These are phyloP conservation scores for Numenius arquata DNA, from an alignment of 2,113 vertebrate genomes.

Conservation along the genomic window DNA sequence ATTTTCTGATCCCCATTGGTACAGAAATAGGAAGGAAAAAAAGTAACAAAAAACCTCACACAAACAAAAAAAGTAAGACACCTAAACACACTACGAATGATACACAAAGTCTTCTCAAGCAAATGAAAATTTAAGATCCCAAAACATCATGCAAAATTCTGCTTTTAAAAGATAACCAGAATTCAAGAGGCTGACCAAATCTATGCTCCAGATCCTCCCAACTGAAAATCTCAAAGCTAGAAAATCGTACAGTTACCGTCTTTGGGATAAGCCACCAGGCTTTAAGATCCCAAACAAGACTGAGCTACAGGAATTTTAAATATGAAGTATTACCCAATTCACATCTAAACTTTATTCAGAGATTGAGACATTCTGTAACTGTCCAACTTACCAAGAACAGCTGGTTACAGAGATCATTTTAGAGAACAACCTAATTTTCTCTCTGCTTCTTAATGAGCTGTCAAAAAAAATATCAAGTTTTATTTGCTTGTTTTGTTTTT, in stretches of 20 bases:
- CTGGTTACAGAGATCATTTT: not conserved
- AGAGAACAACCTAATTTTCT: not conserved
- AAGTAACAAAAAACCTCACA: rapidly evolving
- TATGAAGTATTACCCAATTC: not conserved
- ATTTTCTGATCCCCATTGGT: not conserved
- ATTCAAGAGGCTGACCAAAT: not conserved
- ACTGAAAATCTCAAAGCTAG: not conserved
- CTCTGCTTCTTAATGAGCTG: not conserved
- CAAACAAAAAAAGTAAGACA: not conserved
- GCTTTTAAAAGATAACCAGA: not conserved
- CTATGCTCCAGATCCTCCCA: not conserved
- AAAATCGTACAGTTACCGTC: not conserved
- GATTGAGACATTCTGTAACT: not conserved
- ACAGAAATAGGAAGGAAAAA: not conserved
- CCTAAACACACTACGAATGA: not conserved
- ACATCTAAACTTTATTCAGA: not conserved
- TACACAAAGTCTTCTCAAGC: not conserved
- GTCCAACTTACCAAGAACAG: not conserved
- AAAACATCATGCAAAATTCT: not conserved
- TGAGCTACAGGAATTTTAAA: not conserved
- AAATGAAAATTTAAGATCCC: not conserved
- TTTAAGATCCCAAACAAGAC: not conserved
- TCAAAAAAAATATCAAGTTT: not conserved
- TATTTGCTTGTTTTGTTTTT: not conserved
- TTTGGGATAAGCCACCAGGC: not conserved